Base-by-base conservation (phyloP, 2,888 invertebrate species). In the Smittia aterrima region DNA sequence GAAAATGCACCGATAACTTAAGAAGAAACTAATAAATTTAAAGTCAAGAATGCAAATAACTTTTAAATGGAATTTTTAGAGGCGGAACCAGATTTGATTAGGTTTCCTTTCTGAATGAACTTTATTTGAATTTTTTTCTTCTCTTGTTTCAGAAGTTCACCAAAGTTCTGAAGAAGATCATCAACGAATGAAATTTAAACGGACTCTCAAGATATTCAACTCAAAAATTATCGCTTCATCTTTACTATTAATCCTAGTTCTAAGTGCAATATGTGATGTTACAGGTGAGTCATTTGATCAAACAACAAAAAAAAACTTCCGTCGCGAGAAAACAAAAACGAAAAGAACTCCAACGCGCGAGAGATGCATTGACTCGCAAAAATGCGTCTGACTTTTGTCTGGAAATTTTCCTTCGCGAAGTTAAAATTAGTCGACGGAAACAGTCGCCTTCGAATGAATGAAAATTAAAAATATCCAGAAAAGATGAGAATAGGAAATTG, bases 261-360 rank as follows among this genome's bases (percentile, higher is more conserved):
- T 70, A 41, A 70, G 70, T 70, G 70, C 70, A 70, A 70, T 70
- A 41, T 70, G 70, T 70, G 70, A 70, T 70, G 70, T 70, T 70
- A 70, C 70, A 53, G 70, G 70, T 70, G 41, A 70, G 70, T 27
- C 1, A 67, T 41, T 9, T 9, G 11, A 16, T 66, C 22, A 2
- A 25, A 13, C 22, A 24, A 1, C n/a, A 54, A 18, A 64, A 64
- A n/a, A 27, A 64, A 25, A 64, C 13, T 64, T 64, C 25, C 11
- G 2, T 62, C 20, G 38, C 38, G 11, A 38, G 6, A 38, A 38
- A 38, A 38, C 6, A 38, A 38, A 11, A 38, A 13, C 62, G 66
- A 32, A 40, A 32, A 66, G 47, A 68, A 68, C 47, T 68, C 40
- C 41, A 13, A 22, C 13, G 20, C 68, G 2, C 16, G 11, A 6